A percentile compares a stretch with the other conserved stretches of the same genome.
Evolutionary conservation across 2,797 vertebrate species (phyloP).

Genomic region (Xenentodon cancila): DNA sequence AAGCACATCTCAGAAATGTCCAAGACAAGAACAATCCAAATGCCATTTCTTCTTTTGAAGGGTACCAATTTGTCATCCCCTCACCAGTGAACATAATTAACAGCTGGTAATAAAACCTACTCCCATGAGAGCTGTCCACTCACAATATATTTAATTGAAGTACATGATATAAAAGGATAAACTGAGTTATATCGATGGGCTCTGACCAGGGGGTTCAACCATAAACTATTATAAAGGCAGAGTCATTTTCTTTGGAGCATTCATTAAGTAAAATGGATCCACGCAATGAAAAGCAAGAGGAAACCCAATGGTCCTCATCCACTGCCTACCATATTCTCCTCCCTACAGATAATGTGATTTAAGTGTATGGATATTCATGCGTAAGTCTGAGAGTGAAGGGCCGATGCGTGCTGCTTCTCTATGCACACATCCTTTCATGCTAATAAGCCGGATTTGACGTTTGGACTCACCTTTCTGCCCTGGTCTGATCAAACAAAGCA

Average conservation of each 20-base stretch:
- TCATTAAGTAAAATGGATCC: conserved; percentile 69
- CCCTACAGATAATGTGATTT: not conserved
- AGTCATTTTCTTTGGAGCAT: conserved; percentile 56
- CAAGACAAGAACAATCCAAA: not conserved
- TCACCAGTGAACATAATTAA: conserved; percentile 71
- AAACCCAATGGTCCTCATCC: conserved; percentile 21
- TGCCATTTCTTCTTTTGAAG: conserved; percentile 26
- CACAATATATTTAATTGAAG: conserved; percentile 83
- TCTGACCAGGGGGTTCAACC: conserved; percentile 56
- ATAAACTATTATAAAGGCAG: conserved; percentile 64
- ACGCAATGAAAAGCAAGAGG: conserved; percentile 28
- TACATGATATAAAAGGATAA: conserved; percentile 77
- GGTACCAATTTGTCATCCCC: conserved; percentile 49
- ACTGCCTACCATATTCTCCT: not conserved
- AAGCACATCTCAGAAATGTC: conserved; percentile 6
- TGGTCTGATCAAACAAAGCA: conserved; percentile 49
- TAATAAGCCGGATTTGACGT: conserved; percentile 59
- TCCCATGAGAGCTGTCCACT: conserved; percentile 71
- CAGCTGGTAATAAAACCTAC: conserved; percentile 61
- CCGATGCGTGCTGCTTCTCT: conserved; percentile 8
- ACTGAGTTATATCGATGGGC: conserved; percentile 63
- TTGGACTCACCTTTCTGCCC: conserved; percentile 53
- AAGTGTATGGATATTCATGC: conserved; percentile 17
- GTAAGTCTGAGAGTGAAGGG: conserved; percentile 3
- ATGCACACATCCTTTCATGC: conserved; percentile 47